Evolutionary conservation across 1,140 invertebrate species (phyloP).

Genomic region (Asbolus verrucosus): DNA sequence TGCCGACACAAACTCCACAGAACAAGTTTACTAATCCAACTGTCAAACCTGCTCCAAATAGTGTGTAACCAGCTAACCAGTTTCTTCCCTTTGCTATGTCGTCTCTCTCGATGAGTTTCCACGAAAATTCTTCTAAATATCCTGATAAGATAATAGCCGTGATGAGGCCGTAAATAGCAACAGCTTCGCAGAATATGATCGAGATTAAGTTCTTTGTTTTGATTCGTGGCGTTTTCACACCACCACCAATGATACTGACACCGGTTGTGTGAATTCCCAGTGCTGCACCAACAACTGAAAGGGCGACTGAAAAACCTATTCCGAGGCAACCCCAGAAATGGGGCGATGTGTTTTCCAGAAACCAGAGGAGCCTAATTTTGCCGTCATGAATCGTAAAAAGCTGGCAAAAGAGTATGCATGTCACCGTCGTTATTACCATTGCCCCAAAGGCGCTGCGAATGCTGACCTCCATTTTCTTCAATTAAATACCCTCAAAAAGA

Average conservation of each 20-base stretch:
- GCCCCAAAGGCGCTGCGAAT: no score
- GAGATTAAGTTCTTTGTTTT: slow-evolving; percentile 78
- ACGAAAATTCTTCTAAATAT: slow-evolving; percentile 66
- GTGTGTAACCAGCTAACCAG: slow-evolving; percentile 80
- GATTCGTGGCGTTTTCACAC: slow-evolving; percentile 91
- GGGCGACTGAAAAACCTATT: slow-evolving; percentile 91
- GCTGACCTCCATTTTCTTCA: no score
- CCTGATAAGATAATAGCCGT: slow-evolving; percentile 91
- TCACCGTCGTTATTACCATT: no score
- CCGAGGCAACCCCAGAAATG: slow-evolving; percentile 95
- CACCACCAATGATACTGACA: slow-evolving; percentile 95
- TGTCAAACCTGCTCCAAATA: slow-evolving; percentile 88
- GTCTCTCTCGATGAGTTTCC: slow-evolving; percentile 50
- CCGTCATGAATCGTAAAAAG: no score
- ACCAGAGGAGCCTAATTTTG: slow-evolving; percentile 88
- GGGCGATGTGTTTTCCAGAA: slow-evolving; percentile 85
- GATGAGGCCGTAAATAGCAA: slow-evolving; percentile 94
- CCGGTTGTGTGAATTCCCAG: slow-evolving; percentile 98
- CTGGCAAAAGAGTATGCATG: no score
- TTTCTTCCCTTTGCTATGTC: slow-evolving; percentile 62
- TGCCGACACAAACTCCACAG: slow-evolving; percentile 91
- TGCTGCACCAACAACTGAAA: slow-evolving; percentile 97
- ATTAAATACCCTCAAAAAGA: no score
- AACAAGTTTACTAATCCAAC: slow-evolving; percentile 90
- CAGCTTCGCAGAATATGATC: slow-evolving; percentile 95